Evolutionary conservation across 2,888 invertebrate genomes (phyloP), one percentile per base, ranked within the genome.

Genomic region (Petrolisthes cinctipes): DNA sequence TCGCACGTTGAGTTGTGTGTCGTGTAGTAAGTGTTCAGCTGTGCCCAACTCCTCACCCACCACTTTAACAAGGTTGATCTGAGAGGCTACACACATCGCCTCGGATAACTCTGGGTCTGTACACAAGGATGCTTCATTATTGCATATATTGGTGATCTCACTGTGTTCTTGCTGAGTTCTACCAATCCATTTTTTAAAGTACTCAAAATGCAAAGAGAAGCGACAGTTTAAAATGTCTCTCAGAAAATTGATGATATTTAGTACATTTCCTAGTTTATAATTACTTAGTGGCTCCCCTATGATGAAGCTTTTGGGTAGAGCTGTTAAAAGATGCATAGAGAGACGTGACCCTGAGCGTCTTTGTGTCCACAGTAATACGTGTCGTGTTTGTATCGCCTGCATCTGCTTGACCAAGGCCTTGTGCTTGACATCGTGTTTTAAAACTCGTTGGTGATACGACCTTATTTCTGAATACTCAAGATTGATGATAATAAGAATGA

Each of bases 361-460:
- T 79, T 53, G 37, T 3, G 84, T 84, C 84, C 84, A 84, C 68
- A 84, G 51, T 78, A 84, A 14, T 66, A 66, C 83, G n/a, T 71
- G 37, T 17, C n/a, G n/a, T 68, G n/a, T 68, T 17, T 68, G 37
- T 37, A 37, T 37, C 37, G 37, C 37, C 37, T 37, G 1, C 37
- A 37, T 37, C 37, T 37, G 37, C 37, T 37, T n/a, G n/a, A n/a
- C n/a, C n/a, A n/a, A n/a, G n/a, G n/a, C n/a, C n/a, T n/a, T n/a
- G n/a, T n/a, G n/a, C n/a, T n/a, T 37, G 37, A 37, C 37, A 37
- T 37, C 37, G 2, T 37, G 37, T 37, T 37, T 37, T 37, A 37
- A 2, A 37, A 0, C 37, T 37, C 37, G 37, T 37, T 37, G 37
- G 37, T 37, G 37, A 37, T 37, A 37, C 37, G 37, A 37, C 37